Percentiles rank a stretch among this genome's conserved stretches.
These are phyloP conservation scores for Dendrocincla tyrannina DNA, from an alignment of 2,797 vertebrate species.

Conservation along the genomic window DNA sequence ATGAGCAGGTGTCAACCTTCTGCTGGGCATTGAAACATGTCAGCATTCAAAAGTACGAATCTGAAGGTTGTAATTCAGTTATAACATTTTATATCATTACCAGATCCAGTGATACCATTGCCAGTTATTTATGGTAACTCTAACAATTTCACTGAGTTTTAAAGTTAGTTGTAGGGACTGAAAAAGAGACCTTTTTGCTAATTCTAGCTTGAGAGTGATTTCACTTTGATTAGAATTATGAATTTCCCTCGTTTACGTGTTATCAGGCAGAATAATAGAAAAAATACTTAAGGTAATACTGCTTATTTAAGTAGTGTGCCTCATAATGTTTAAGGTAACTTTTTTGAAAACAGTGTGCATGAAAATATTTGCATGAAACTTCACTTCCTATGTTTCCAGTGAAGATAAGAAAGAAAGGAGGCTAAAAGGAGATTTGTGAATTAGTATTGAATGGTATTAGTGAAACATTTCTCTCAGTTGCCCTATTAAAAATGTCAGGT, in stretches of 20 bases:
- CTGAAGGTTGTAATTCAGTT: not conserved
- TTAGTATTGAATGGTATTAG: not conserved
- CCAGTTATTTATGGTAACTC: not conserved
- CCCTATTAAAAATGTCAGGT: not conserved
- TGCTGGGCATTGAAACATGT: not conserved
- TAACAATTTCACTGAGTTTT: not conserved
- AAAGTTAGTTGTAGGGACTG: not conserved
- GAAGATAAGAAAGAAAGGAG: not conserved
- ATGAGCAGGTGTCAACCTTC: constrained; percentile 11
- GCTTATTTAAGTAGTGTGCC: not conserved
- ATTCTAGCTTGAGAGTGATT: not conserved
- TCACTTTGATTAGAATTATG: not conserved
- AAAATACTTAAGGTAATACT: not conserved
- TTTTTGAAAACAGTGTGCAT: not conserved
- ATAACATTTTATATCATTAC: not conserved
- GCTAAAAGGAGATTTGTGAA: not conserved
- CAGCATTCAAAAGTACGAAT: not conserved
- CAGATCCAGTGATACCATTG: not conserved
- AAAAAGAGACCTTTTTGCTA: not conserved
- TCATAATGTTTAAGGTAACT: not conserved
- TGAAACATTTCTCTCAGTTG: not conserved
- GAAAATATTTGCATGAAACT: not conserved
- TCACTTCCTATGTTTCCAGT: not conserved
- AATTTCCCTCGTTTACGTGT: not conserved
- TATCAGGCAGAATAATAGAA: not conserved